These are phyloP conservation scores for Rhinogobius similis DNA, from an alignment of 2,113 vertebrate species.

Conservation along the genomic window DNA sequence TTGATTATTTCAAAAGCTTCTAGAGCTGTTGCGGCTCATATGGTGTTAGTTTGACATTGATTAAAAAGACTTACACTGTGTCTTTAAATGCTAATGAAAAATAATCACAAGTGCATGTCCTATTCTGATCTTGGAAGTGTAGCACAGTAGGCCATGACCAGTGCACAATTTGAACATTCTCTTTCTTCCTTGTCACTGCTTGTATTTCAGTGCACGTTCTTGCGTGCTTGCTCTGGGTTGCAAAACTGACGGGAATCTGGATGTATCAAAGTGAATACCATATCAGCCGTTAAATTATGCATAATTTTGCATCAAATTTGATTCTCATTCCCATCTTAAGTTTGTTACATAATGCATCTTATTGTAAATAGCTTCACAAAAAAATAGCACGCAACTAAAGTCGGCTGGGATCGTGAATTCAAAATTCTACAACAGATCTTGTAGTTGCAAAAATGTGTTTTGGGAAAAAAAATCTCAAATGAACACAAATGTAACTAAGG, in stretches of 20 bases:
- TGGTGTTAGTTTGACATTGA: too few relatives aligned
- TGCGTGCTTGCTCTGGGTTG: slow-evolving; percentile 14
- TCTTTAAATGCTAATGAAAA: neutral
- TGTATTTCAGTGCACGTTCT: neutral
- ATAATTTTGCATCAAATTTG: slow-evolving; percentile 41
- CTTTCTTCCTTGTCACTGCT: neutral
- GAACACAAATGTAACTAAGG: neutral
- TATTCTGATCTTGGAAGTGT: neutral
- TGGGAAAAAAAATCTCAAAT: too few relatives aligned
- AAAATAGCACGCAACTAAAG: neutral
- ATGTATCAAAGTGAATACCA: slow-evolving; percentile 49
- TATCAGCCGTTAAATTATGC: slow-evolving; percentile 46
- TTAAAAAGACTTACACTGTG: too few relatives aligned
- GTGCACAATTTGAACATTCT: neutral
- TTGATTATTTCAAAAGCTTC: neutral
- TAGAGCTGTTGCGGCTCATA: too few relatives aligned
- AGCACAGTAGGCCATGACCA: neutral
- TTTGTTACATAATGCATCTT: slow-evolving; percentile 11
- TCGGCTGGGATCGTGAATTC: neutral
- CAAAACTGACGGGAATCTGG: slow-evolving; percentile 26
- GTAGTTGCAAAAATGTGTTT: too few relatives aligned
- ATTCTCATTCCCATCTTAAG: slow-evolving; percentile 24
- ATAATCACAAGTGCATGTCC: neutral
- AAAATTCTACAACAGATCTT: too few relatives aligned
- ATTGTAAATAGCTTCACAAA: slow-evolving; percentile 28